A percentile compares a stretch with the other conserved stretches of the same genome.
These are phyloP conservation scores for Mercenaria mercenaria DNA, from an alignment of 1,140 invertebrate species.

Conservation along the genomic window DNA sequence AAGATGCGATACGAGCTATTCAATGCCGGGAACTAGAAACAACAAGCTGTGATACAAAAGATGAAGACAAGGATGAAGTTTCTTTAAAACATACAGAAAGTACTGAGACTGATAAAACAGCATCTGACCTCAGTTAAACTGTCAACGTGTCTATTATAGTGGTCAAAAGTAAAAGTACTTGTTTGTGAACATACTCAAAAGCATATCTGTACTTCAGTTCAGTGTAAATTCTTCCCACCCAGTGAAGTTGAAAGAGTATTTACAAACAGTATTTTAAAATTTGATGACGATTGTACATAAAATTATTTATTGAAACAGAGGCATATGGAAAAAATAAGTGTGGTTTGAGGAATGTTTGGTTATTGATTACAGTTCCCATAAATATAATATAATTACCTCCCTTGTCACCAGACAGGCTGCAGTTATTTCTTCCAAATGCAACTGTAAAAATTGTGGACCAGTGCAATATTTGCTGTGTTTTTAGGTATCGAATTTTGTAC, in stretches of 20 bases:
- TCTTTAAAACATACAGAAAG: conserved; percentile 55
- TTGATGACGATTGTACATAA: no score
- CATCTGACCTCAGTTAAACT: conserved; percentile 50
- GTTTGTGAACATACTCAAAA: no score
- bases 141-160: no score
- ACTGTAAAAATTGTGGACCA: not conserved
- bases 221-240: not conserved
- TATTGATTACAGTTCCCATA: no score
- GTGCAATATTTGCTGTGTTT: conserved; percentile 5
- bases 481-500: not conserved
- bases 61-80: conserved; percentile 32
- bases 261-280: no score
- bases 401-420: not conserved
- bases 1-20: conserved; percentile 87
- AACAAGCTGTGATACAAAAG: not conserved
- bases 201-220: not conserved
- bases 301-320: no score
- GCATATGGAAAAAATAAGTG: no score
- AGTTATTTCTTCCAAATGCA: not conserved
- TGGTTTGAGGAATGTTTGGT: no score
- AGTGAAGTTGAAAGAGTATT: no score
- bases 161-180: no score
- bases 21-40: conserved; percentile 73
- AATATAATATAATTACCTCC: no score
- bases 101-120: conserved; percentile 58